A percentile compares a stretch with the other conserved stretches of the same genome.
Evolutionary conservation across 64 coral and sea anemone species (phyloP).

Genomic region (Montipora foliosa): DNA sequence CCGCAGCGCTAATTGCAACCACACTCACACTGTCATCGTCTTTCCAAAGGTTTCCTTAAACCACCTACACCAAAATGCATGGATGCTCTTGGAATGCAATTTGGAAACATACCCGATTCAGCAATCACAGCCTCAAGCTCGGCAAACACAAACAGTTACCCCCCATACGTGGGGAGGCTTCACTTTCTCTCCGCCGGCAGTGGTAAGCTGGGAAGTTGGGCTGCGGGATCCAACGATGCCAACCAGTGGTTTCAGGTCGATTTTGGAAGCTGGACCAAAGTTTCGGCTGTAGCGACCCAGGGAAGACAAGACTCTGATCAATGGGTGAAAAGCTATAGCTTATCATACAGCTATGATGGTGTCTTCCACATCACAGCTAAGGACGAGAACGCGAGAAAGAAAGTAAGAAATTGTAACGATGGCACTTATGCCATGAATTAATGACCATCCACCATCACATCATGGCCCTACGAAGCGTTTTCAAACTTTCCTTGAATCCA

Average conservation of each 20-base stretch:
- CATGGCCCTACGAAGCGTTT: too few species aligned
- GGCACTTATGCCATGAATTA: neutral
- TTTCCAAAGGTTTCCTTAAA: neutral
- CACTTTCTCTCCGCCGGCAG: conserved; percentile 21
- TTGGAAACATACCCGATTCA: conserved; percentile 26
- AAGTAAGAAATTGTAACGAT: neutral
- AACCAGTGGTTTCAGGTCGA: conserved; percentile 67
- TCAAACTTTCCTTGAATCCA: too few species aligned
- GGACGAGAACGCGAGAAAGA: neutral
- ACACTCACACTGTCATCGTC: too few species aligned
- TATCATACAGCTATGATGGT: conserved; percentile 26
- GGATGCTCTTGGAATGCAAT: conserved; percentile 50
- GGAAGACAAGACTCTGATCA: conserved; percentile 18
- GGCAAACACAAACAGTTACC: neutral
- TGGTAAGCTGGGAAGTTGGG: conserved; percentile 41
- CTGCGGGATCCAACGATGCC: conserved; percentile 19
- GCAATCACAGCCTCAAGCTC: conserved; percentile 51
- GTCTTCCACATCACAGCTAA: neutral
- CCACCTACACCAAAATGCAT: conserved; percentile 12
- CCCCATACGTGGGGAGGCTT: conserved; percentile 43
- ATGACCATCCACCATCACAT: neutral
- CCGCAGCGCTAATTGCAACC: too few species aligned
- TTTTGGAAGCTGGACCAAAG: conserved; percentile 41
- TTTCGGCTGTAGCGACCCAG: conserved; percentile 34
- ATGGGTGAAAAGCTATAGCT: conserved; percentile 45